Evolutionary conservation across 2,113 vertebrate species (phyloP), one percentile per base, ranked within the genome.

Genomic region (Vimba vimba): DNA sequence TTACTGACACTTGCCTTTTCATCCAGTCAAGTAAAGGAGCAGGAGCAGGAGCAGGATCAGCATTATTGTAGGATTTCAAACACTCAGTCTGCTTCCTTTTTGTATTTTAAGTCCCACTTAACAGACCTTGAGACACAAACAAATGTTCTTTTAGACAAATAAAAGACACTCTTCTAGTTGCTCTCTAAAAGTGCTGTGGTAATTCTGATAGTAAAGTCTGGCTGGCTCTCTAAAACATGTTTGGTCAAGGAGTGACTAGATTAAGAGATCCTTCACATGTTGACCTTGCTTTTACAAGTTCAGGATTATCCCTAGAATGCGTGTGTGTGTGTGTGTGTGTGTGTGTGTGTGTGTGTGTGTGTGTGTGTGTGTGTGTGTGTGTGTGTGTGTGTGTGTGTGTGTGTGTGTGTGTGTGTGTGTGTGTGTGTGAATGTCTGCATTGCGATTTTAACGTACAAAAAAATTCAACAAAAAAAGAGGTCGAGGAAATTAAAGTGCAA

Each of bases 261-360:
- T 79, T 59, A 79, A 81, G 36, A 80, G 57, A 45, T 45, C 23
- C 79, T 80, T 39, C 7, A 17, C 59, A 57, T 79, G n/a, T 11
- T 52, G 50, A 36, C 50, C 50, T 36, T 30, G 74, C 47, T 77
- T 55, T 75, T 19, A 77, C 75, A 78, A 71, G 69, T 76, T n/a
- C 52, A 30, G 33, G 55, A 84, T 84, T 75, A 75, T 27, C 71
- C 71, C 83, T 84, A 50, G 71, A 84, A 84, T 76, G 5, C 6
- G 23, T 47, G 4, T 43, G 8, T 73, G 8, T 23, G 3, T 13
- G 19, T 73, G 23, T 43, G 21, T n/a, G n/a, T n/a, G n/a, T n/a
- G n/a, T n/a, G n/a, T n/a, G n/a, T n/a, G n/a, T n/a, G n/a, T n/a
- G n/a, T n/a, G n/a, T n/a, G n/a, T n/a, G n/a, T n/a, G n/a, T n/a